These are phyloP conservation scores for Erpobdella octoculata DNA, from an alignment of 2,888 invertebrate genomes.

Conservation along the genomic window DNA sequence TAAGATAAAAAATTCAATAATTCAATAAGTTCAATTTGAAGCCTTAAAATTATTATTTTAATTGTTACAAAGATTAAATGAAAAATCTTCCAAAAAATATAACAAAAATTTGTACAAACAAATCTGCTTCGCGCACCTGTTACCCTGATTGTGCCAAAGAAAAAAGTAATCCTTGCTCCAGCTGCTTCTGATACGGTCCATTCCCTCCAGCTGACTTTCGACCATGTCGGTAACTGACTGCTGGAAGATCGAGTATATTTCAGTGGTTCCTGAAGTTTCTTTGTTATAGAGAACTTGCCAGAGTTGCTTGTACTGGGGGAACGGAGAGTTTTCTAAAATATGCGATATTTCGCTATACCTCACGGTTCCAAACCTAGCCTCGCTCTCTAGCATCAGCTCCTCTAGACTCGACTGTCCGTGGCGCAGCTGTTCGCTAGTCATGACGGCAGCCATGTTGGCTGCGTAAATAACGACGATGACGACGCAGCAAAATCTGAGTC, in stretches of 20 bases:
- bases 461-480: slow-evolving; percentile 30
- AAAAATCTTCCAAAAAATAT: too few relatives aligned
- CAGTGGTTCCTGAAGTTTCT: slow-evolving; percentile 20
- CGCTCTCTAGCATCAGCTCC: slow-evolving; percentile 43
- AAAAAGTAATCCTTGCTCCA: slow-evolving; percentile 20
- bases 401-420: slow-evolving; percentile 45
- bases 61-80: not conserved
- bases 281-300: slow-evolving; percentile 24
- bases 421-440: slow-evolving; percentile 32
- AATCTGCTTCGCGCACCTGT: slow-evolving; percentile 15
- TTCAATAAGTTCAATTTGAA: too few relatives aligned
- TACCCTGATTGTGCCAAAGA: slow-evolving; percentile 25
- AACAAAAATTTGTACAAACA: too few relatives aligned
- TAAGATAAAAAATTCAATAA: too few relatives aligned
- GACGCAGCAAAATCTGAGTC: slow-evolving; percentile 50
- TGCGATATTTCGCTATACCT: slow-evolving; percentile 47
- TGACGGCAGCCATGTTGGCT: slow-evolving; percentile 32
- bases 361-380: slow-evolving; percentile 50
- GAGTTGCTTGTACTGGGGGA: slow-evolving; percentile 35
- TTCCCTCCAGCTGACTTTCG: slow-evolving; percentile 14
- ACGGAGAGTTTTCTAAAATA: slow-evolving; percentile 48
- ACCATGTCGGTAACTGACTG: slow-evolving; percentile 24
- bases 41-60: not conserved
- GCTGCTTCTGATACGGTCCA: not conserved
- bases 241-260: slow-evolving; percentile 26